Evolutionary conservation across 2,888 invertebrate genomes (phyloP).

Genomic region (Teinopalpus imperialis): DNA sequence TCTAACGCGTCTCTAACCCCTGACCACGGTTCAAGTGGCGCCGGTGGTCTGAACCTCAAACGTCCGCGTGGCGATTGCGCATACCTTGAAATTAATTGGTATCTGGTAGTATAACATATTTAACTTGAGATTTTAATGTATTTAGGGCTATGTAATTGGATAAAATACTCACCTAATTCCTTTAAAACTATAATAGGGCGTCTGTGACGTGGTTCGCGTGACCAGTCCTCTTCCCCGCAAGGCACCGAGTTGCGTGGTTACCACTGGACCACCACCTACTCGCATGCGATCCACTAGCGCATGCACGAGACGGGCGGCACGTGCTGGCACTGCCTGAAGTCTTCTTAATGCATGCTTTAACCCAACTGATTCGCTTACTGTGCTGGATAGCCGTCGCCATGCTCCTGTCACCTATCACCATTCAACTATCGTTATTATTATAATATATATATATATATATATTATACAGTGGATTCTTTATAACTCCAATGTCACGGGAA

Average conservation of each 20-base stretch:
- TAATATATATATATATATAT: too few species aligned
- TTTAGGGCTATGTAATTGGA: neutral
- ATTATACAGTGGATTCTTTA: too few species aligned
- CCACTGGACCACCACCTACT: constrained; percentile 75
- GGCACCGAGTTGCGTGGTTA: constrained; percentile 60
- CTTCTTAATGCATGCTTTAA: constrained; percentile 72
- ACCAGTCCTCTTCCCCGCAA: constrained; percentile 67
- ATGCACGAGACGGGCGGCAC: constrained; percentile 73
- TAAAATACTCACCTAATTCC: constrained; percentile 60
- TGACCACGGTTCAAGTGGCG: constrained; percentile 82
- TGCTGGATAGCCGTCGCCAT: constrained; percentile 71
- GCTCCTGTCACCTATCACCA: constrained; percentile 63
- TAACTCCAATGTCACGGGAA: too few species aligned
- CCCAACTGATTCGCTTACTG: constrained; percentile 74
- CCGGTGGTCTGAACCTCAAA: constrained; percentile 81
- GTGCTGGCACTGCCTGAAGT: constrained; percentile 71
- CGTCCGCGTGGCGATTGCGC: constrained; percentile 73
- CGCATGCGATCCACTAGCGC: constrained; percentile 76
- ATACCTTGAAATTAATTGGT: constrained; percentile 46
- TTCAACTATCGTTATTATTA: too few species aligned
- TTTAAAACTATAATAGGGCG: constrained; percentile 73
- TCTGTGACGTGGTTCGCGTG: constrained; percentile 63
- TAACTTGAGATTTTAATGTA: neutral
- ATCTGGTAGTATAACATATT: neutral
- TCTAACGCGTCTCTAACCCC: constrained; percentile 85